These are phyloP conservation scores for Tetramorium parvispinum DNA, from an alignment of 1,140 invertebrate genomes.

Conservation along the genomic window DNA sequence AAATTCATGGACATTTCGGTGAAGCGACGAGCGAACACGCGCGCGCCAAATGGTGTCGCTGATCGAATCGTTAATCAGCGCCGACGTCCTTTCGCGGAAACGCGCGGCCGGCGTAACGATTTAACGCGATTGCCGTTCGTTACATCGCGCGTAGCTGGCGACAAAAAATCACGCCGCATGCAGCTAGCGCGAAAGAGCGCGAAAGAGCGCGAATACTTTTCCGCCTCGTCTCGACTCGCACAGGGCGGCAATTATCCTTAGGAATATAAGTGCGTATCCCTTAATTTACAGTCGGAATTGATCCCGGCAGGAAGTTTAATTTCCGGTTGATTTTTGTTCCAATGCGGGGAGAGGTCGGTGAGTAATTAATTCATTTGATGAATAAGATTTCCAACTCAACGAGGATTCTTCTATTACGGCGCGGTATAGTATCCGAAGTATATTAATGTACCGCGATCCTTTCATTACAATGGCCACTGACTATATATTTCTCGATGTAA, in stretches of 20 bases:
- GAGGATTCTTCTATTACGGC: background rate
- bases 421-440: background rate
- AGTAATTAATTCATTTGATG: conserved; percentile 39
- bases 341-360: background rate
- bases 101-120: conserved; percentile 56
- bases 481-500: background rate
- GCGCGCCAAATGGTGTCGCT: conserved; percentile 51
- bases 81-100: conserved; percentile 56
- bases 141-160: conserved; percentile 35
- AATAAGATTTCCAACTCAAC: conserved; percentile 23
- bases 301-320: conserved; percentile 48
- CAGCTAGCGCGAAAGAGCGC: conserved; percentile 4
- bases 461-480: too few relatives aligned
- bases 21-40: conserved; percentile 14
- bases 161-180: conserved; percentile 52
- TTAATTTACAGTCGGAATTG: conserved; percentile 41
- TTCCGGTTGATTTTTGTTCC: conserved; percentile 47
- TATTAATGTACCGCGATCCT: background rate
- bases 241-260: conserved; percentile 32
- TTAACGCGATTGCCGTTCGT: conserved; percentile 62
- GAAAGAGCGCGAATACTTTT: conserved; percentile 35
- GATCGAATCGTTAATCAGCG: conserved; percentile 62
- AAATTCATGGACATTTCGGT: conserved; percentile 53
- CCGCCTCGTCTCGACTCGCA: conserved; percentile 8
- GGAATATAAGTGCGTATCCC: background rate